Conservation (phyloP, 2,888 invertebrate genomes). For the Agrochola macilenta region DNA sequence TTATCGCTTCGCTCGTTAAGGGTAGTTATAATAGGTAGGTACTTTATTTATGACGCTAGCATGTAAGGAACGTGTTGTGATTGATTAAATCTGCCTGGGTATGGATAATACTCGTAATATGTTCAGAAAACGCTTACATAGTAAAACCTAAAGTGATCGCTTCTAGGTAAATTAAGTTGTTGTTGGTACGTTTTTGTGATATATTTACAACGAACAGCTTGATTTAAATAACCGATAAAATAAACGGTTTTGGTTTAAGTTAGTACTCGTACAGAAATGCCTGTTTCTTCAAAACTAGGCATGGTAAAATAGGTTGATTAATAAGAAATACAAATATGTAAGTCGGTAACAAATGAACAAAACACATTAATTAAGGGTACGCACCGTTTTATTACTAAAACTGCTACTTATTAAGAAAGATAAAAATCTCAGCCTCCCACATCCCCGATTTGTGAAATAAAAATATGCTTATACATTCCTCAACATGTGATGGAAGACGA, state of each 20-base stretch:
- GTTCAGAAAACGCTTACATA: background rate
- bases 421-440: no score
- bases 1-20: slow-evolving; percentile 54
- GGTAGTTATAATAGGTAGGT: slow-evolving; percentile 50
- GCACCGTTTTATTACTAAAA: no score
- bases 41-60: slow-evolving; percentile 44
- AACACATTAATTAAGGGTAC: no score
- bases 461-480: no score
- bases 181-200: background rate
- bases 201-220: background rate
- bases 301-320: no score
- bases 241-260: background rate
- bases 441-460: no score
- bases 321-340: no score
- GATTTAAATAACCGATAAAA: background rate
- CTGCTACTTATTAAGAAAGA: no score
- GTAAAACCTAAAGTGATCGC: background rate
- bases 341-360: no score
- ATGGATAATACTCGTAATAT: no score
- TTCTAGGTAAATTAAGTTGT: slow-evolving; percentile 13
- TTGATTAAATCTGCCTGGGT: slow-evolving; percentile 26
- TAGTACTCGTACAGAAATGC: background rate
- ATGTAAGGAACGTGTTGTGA: slow-evolving; percentile 22
- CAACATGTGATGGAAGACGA: no score
- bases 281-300: no score